Evolutionary conservation across 2,888 invertebrate genomes (phyloP), one percentile per base, ranked within the genome.

Genomic region (Teleiodes luculella): DNA sequence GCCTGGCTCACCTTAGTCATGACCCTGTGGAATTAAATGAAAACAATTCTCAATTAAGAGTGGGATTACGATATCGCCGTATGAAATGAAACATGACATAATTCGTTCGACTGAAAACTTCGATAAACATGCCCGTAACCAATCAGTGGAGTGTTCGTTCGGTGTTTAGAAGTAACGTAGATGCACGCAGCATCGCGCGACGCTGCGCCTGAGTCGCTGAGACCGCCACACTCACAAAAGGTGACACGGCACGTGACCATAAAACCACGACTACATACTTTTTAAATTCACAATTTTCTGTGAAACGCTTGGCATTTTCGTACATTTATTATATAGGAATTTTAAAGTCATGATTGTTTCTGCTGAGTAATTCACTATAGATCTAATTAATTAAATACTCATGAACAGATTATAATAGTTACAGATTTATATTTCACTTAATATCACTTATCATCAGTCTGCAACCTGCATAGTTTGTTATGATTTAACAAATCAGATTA

Each of bases 241-340:
- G 50, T 37, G 50, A 51, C 41, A 31, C 39, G 51, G 30, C 51
- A 51, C 51, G 51, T 51, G 51, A 51, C 41, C 18, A 16, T 33
- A 5, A 3, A 11, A 33, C 33, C 33, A 33, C 33, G 8, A 11
- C 33, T 5, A 33, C 8, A 5, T 33, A 6, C 33, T 2, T 8
- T 10, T 33, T 33, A 4, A 33, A 11, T 6, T n/a, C 33, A 33
- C 33, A 33, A 11, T n/a, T 33, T 33, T 3, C 33, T 6, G 24
- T 24, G n/a, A n/a, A n/a, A n/a, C n/a, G n/a, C n/a, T n/a, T n/a
- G n/a, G n/a, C n/a, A n/a, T n/a, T n/a, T n/a, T n/a, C n/a, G n/a
- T n/a, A n/a, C n/a, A n/a, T n/a, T n/a, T n/a, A n/a, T n/a, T n/a
- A n/a, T n/a, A n/a, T n/a, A n/a, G n/a, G n/a, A n/a, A n/a, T n/a